Evolutionary conservation across 2,888 invertebrate genomes (phyloP).

Genomic region (Urechis unicinctus): DNA sequence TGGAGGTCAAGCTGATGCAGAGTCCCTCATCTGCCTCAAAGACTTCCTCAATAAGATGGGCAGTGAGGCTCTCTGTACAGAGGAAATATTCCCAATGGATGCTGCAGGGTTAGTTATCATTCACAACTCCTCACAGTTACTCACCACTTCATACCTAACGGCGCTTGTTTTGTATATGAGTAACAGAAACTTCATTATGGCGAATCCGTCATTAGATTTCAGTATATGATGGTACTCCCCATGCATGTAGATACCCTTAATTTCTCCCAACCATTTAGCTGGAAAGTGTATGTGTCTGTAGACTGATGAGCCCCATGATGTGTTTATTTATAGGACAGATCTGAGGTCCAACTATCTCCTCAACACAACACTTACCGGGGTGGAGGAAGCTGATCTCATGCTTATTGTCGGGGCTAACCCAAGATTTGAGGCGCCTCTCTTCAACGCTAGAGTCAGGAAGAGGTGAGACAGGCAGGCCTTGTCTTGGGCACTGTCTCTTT

Average conservation of each 20-base stretch:
- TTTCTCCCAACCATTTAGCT: too few species aligned
- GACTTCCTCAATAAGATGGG: conserved; percentile 84
- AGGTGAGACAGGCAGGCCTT: too few species aligned
- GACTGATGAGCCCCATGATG: too few species aligned
- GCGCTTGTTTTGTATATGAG: not conserved
- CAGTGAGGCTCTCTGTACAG: conserved; percentile 80
- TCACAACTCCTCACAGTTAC: not conserved
- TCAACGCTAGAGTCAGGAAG: conserved; percentile 93
- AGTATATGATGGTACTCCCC: too few species aligned
- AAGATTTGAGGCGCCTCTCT: conserved; percentile 89
- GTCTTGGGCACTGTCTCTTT: too few species aligned
- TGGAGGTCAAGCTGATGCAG: conserved; percentile 87
- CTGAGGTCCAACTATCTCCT: conserved; percentile 84
- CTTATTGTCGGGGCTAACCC: conserved; percentile 94
- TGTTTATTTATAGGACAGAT: conserved; percentile 61
- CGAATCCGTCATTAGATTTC: too few species aligned
- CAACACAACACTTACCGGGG: conserved; percentile 80
- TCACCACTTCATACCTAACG: too few species aligned
- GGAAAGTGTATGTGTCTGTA: too few species aligned
- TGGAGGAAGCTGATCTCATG: conserved; percentile 90
- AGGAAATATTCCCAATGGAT: conserved; percentile 74
- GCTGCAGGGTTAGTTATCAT: conserved; percentile 39
- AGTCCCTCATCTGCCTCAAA: conserved; percentile 81
- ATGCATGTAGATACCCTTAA: too few species aligned
- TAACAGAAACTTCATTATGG: too few species aligned